Conservation (phyloP, 2,888 invertebrate genomes). For the Mystacides longicornis region DNA sequence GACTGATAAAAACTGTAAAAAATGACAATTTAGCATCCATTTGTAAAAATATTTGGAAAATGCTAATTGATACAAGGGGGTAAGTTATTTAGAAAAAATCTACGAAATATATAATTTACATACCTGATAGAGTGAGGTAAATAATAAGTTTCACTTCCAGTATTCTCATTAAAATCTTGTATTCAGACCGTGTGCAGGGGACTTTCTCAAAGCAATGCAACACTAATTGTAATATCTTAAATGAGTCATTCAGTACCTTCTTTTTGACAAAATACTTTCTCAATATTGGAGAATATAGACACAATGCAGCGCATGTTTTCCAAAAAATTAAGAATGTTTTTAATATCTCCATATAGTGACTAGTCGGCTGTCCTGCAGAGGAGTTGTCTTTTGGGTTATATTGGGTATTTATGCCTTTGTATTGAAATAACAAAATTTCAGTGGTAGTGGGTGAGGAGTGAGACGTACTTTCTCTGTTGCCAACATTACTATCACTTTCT, state of each 20-base stretch:
- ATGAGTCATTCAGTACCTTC: slow-evolving; percentile 36
- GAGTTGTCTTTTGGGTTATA: too few relatives aligned
- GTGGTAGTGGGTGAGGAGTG: too few relatives aligned
- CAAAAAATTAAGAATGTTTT: slow-evolving; percentile 45
- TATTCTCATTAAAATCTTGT: slow-evolving; percentile 36
- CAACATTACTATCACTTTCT: too few relatives aligned
- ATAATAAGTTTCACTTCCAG: slow-evolving; percentile 43
- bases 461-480: too few relatives aligned
- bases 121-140: slow-evolving; percentile 42
- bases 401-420: too few relatives aligned
- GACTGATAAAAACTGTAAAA: too few relatives aligned
- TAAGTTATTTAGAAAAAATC: neutral
- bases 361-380: slow-evolving; percentile 28
- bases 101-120: neutral
- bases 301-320: slow-evolving; percentile 45
- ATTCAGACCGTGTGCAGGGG: slow-evolving; percentile 30
- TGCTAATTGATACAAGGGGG: too few relatives aligned
- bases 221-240: slow-evolving; percentile 37
- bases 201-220: slow-evolving; percentile 33
- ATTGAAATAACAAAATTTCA: too few relatives aligned
- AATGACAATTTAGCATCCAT: too few relatives aligned
- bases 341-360: slow-evolving; percentile 36
- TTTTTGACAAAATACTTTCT: slow-evolving; percentile 40
- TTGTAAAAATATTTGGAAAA: too few relatives aligned
- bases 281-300: slow-evolving; percentile 50